Percentiles rank a stretch among this genome's conserved stretches.
Conservation (phyloP, 2,797 vertebrate genomes). For the Astyanax mexicanus region DNA sequence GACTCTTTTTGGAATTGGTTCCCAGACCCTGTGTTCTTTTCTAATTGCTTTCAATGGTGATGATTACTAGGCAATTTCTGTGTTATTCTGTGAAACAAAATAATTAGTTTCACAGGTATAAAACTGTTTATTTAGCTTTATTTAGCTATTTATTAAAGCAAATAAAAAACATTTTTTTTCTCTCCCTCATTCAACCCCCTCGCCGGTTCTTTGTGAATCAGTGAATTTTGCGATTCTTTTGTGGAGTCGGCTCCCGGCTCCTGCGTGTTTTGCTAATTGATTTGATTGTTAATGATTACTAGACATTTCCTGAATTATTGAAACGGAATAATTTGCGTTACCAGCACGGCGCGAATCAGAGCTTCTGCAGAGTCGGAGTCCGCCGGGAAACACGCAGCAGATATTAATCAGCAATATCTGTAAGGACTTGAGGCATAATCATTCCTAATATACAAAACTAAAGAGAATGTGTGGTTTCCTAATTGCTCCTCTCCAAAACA, state of each 20-base stretch:
- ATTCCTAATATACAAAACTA: neutral
- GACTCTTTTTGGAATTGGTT: too few species aligned
- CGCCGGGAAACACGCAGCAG: neutral
- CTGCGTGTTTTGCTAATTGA: neutral
- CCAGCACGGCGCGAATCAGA: neutral
- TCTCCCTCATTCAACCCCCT: neutral
- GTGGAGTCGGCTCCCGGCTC: neutral
- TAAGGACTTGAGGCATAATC: neutral
- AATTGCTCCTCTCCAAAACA: constrained; percentile 11
- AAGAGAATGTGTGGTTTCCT: neutral
- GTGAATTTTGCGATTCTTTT: too few species aligned
- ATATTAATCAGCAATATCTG: neutral
- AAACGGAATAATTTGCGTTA: neutral
- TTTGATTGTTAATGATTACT: constrained; percentile 6
- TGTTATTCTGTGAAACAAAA: too few species aligned
- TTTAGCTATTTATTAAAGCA: too few species aligned
- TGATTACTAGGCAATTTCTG: too few species aligned
- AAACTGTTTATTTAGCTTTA: too few species aligned
- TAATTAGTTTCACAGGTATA: too few species aligned
- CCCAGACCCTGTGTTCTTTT: too few species aligned
- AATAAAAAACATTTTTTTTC: neutral
- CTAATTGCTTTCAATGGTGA: too few species aligned
- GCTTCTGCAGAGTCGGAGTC: neutral
- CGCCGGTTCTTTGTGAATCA: too few species aligned
- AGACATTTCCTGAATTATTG: neutral